phyloP scores from a whole-genome alignment of 2,113 vertebrate species.

The Empidonax alnorum region DNA sequence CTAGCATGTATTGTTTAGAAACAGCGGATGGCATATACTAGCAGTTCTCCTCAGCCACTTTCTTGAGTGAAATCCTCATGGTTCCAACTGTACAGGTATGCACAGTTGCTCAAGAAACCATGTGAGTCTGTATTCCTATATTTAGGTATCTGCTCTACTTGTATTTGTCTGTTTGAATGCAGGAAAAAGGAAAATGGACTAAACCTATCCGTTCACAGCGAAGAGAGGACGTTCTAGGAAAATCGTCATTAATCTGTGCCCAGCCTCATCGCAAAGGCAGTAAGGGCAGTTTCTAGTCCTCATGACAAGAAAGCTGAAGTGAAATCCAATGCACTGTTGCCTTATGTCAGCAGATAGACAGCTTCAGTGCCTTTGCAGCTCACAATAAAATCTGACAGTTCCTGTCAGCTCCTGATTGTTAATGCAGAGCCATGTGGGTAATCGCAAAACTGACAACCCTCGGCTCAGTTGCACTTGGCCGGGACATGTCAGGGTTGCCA shows the following conservation, averaged over 20 bases:
- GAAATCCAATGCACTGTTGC: background rate
- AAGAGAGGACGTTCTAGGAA: background rate
- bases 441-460: slow-evolving; percentile 29
- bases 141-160: background rate
- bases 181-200: background rate
- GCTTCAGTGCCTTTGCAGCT: background rate
- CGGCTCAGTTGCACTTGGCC: background rate
- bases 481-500: background rate
- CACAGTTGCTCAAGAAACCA: background rate
- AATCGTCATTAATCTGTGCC: background rate
- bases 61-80: background rate
- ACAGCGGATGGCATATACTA: background rate
- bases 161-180: background rate
- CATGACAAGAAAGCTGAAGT: background rate
- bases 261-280: rapidly evolving
- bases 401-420: slow-evolving; percentile 51
- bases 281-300: background rate
- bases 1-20: background rate
- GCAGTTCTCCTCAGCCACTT: background rate
- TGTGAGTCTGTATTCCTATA: background rate
- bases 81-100: background rate
- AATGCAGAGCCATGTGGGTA: slow-evolving; percentile 29
- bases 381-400: slow-evolving; percentile 29
- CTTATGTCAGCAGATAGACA: background rate
- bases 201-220: background rate